Percentiles rank a stretch among this genome's conserved stretches.
Evolutionary conservation across 2,888 invertebrate genomes (phyloP).

Genomic region (Pediacus dermestoides): DNA sequence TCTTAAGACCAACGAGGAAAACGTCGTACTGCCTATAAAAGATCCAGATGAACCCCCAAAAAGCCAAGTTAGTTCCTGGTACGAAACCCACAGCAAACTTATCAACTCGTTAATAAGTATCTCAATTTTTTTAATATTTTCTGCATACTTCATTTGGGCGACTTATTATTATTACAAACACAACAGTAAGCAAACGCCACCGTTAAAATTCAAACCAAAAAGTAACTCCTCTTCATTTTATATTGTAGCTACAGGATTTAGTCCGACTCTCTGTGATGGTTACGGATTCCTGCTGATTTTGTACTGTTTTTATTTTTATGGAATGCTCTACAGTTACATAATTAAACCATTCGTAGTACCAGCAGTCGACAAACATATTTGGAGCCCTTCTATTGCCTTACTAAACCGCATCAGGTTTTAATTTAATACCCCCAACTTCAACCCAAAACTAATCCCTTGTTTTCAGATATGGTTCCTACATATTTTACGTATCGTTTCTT

Average conservation of each 20-base stretch:
- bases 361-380: slow-evolving; percentile 17
- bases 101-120: no score
- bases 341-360: slow-evolving; percentile 26
- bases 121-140: not conserved
- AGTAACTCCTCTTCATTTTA: no score
- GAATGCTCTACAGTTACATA: slow-evolving; percentile 21
- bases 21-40: no score
- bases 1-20: no score
- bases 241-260: no score
- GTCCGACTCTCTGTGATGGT: slow-evolving; percentile 23
- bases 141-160: slow-evolving; percentile 5
- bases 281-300: slow-evolving; percentile 32
- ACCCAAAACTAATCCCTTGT: no score
- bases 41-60: no score
- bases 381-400: slow-evolving; percentile 16
- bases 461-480: slow-evolving; percentile 52
- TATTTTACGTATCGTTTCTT: slow-evolving; percentile 51
- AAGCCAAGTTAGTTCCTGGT: no score
- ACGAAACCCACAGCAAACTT: no score
- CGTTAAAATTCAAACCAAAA: no score
- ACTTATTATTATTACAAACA: not conserved
- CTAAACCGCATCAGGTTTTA: slow-evolving; percentile 23
- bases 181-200: no score
- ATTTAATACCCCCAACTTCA: no score
- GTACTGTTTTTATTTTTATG: slow-evolving; percentile 26